Base-by-base conservation (phyloP, 2,113 vertebrate species). In the Noctilio leporinus region DNA sequence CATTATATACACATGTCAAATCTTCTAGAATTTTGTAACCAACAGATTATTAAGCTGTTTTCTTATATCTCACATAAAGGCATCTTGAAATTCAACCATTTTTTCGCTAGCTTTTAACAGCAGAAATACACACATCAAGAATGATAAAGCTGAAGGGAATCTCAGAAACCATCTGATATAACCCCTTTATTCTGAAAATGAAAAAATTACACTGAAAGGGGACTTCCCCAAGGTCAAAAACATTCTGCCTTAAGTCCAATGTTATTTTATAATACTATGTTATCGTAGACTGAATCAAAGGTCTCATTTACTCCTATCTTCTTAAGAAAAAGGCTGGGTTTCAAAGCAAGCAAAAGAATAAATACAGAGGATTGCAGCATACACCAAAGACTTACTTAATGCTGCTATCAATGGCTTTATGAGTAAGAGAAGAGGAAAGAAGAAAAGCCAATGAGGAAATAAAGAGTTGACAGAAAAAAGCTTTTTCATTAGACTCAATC, bases 401-500 rank as follows among this genome's bases (percentile, higher is more conserved):
- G 76, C 55, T 89, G 43, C 80, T 72, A 53, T 80, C 64, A 84
- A 88, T 45, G 89, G 59, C 75, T 82, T 92, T 88, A 86, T 33
- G 38, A 92, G 24, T 70, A 89, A 87, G 51, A 91, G 70, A 89
- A 73, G 30, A 88, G 33, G 53, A 45, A 90, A 93, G 53, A 86
- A 85, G 70, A 83, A 91, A 94, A 93, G 15, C 65, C 78, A 94
- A 35, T 14, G 69, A 80, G 24, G 65, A 67, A 95, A 95, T 84
- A 85, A 91, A 96, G 70, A 84, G 95, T 85, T 90, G 95, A 90
- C 89, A 85, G 70, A 67, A 93, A 83, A 83, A 86, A 95, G 70
- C 57, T 69, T 90, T 96, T 97, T 92, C 85, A 96, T 97, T 95
- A 94, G 53, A 55, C 11, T 43, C 45, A 95, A 90, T 97, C 95